These are phyloP conservation scores for Columbina picui DNA, from an alignment of 2,113 vertebrate species.

Conservation along the genomic window DNA sequence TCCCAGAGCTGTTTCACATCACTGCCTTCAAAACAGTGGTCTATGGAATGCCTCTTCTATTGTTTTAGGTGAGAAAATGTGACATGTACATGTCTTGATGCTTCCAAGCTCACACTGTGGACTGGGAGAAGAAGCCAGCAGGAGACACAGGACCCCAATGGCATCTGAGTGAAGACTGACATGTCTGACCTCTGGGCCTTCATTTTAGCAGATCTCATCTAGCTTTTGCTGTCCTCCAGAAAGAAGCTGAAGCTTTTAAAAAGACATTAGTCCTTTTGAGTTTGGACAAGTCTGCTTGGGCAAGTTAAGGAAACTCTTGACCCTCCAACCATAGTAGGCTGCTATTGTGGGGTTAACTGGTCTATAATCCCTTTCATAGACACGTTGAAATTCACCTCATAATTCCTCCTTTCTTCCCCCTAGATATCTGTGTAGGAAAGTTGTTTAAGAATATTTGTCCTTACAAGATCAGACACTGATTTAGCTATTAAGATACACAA, in stretches of 20 bases:
- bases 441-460: not conserved
- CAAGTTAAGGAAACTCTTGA: not conserved
- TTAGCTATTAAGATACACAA: not conserved
- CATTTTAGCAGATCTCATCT: not conserved
- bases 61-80: not conserved
- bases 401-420: not conserved
- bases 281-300: not conserved
- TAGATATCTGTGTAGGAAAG: not conserved
- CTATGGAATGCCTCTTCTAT: not conserved
- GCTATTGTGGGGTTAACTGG: not conserved
- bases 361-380: not conserved
- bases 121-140: not conserved
- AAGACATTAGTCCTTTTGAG: not conserved
- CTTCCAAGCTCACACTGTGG: not conserved
- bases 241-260: not conserved
- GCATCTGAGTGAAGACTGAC: not conserved
- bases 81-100: not conserved
- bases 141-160: not conserved
- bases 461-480: not conserved
- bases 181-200: not conserved
- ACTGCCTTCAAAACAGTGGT: not conserved
- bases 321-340: not conserved
- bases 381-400: not conserved
- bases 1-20: not conserved
- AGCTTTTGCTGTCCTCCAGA: not conserved